Base-by-base conservation (phyloP, 2,113 vertebrate genomes). In the Verasper variegatus region DNA sequence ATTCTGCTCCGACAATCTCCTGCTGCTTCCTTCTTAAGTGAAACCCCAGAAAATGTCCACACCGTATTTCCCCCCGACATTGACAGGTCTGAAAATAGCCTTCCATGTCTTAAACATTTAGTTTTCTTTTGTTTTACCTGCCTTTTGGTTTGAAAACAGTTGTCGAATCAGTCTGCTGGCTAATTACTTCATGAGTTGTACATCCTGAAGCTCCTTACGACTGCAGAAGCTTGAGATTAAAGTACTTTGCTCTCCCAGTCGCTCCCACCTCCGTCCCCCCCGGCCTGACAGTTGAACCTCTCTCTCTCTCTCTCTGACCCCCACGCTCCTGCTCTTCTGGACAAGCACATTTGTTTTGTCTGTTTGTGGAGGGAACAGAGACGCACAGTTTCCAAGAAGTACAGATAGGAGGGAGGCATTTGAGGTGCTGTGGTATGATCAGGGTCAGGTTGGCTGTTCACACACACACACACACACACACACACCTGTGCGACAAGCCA, bases 331-430 rank as follows among this genome's bases (percentile, higher is more conserved):
- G 24, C 54, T 51, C 58, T 13, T 26, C 15, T 47, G 20, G 55
- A 70, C 66, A 27, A 52, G 37, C 69, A 9, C 0, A 0, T 70
- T 77, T 87, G 76, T 87, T 85, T n/a, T 69, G 80, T 80, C 69
- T 82, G 74, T 69, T 37, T 60, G 56, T 45, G 40, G n/a, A 42
- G 27, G 58, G 51, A 60, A 71, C 47, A 52, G 68, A 56, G 17
- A 65, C 12, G 3, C 3, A 6, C 62, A 54, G 6, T 21, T n/a
- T 21, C n/a, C 17, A 54, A 54, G 45, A 17, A 3, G 45, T 49
- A 6, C 45, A 68, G 81, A 71, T 76, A 12, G 58, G 35, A 31
- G 4, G 54, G 26, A 35, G 55, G 20, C 37, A 21, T 63, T 37
- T 49, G 31, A 31, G 6, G 31, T 31, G 31, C 6, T 31, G 24